Evolutionary conservation across 2,797 vertebrate species (phyloP), one percentile per base, ranked within the genome.

Genomic region (Morelia viridis): DNA sequence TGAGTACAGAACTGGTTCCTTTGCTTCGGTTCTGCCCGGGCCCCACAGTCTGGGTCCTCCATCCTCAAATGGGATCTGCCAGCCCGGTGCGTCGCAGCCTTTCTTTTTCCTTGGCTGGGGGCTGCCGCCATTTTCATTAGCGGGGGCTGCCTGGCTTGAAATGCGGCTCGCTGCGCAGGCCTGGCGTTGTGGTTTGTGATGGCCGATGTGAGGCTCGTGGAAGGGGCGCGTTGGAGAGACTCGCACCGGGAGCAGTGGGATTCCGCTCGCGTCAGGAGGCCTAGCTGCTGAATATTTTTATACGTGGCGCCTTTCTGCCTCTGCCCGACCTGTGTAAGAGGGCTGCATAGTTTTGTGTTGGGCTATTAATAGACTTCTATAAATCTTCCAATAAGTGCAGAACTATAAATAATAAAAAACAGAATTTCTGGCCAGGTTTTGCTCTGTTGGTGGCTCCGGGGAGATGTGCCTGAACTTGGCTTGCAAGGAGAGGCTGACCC

Each of bases 41-140:
- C 50, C 50, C 50, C 5, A 41, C 41, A 41, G 41, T 41, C 50
- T 50, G 5, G 50, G 5, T 71, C 15, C n/a, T 6, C 68, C 6
- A 2, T 3, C 7, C 8, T 31, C 8, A 9, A 35, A 0, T 6
- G 0, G 68, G 68, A 1, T 9, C 15, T 19, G 31, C 6, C 68
- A 76, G 68, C 68, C 31, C 17, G 9, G 68, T 6, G 28, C 13
- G 4, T 5, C 11, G 4, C 64, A 65, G 64, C 64, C 68, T 35
- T 41, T 3, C 68, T 76, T 50, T 6, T 50, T 5, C 17, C 68
- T 71, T 35, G 15, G 4, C 64, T 11, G 5, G 64, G 64, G 28
- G 28, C 64, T 68, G 28, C 1, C 15, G 31, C 31, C n/a, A 13
- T n/a, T 62, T 26, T 8, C 61, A 9, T 62, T 3, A 0, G 12